Percentiles rank a stretch among this genome's conserved stretches.
phyloP scores from a whole-genome alignment of 2,888 invertebrate genomes.

The Bombylius major region DNA sequence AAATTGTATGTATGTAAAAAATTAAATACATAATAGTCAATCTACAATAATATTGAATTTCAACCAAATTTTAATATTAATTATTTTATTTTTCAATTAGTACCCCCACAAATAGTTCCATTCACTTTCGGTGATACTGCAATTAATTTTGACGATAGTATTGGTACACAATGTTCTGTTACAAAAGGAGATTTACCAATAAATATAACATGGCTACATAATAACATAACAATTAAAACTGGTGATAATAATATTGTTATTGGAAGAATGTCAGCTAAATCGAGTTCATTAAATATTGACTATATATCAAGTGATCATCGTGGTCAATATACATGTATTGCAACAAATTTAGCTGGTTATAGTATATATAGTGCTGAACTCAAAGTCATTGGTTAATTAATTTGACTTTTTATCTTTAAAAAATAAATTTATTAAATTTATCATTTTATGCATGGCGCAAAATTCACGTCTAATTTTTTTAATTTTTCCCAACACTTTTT shows the following conservation, averaged over 20 bases:
- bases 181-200: constrained; percentile 54
- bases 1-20: too few species aligned
- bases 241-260: constrained; percentile 31
- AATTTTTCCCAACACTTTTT: too few species aligned
- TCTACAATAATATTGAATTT: too few species aligned
- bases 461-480: too few species aligned
- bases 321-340: constrained; percentile 52
- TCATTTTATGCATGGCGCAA: too few species aligned
- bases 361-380: constrained; percentile 37
- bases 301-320: constrained; percentile 47
- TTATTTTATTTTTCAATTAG: constrained; percentile 25
- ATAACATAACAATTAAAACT: constrained; percentile 32
- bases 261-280: constrained; percentile 35
- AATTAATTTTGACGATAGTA: constrained; percentile 56
- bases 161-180: constrained; percentile 49
- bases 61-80: too few species aligned
- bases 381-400: constrained; percentile 31
- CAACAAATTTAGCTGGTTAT: constrained; percentile 45
- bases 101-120: constrained; percentile 54
- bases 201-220: constrained; percentile 49
- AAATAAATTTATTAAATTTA: too few species aligned
- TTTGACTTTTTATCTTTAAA: neutral
- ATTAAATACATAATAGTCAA: too few species aligned
- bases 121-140: constrained; percentile 61
- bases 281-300: constrained; percentile 48